Conservation (phyloP, 2,888 invertebrate species). For the Antheraea yamamai region DNA sequence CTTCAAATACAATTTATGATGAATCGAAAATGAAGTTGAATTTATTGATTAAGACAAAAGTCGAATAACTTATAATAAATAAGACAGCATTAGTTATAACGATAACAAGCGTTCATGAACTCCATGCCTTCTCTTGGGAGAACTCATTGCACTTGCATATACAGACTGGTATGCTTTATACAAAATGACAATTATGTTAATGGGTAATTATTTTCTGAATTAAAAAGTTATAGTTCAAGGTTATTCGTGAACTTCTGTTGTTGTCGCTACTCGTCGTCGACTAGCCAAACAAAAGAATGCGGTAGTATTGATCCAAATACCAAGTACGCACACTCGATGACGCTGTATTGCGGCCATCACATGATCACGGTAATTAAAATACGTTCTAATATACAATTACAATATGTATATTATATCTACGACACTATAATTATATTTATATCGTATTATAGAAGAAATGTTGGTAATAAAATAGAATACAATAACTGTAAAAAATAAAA, state of each 20-base stretch:
- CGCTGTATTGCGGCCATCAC: slow-evolving; percentile 3
- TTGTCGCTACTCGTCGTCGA: background rate
- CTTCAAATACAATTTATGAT: background rate
- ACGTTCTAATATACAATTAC: background rate
- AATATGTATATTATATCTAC: background rate
- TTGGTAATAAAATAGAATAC: background rate
- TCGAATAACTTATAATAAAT: background rate
- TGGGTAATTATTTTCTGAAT: background rate
- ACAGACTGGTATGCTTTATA: background rate
- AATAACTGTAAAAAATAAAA: background rate
- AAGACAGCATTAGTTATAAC: background rate
- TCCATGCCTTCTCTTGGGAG: background rate
- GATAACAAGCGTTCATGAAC: background rate
- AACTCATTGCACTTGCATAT: background rate
- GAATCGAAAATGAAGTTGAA: background rate
- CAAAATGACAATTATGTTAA: background rate
- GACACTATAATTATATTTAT: background rate
- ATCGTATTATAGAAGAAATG: background rate
- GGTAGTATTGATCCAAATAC: slow-evolving; percentile 26
- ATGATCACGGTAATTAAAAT: background rate
- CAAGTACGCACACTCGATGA: slow-evolving; percentile 14
- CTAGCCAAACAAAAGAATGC: slow-evolving; percentile 27
- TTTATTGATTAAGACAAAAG: background rate
- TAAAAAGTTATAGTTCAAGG: background rate
- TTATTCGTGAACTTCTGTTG: background rate